phyloP scores from a whole-genome alignment of 2,797 vertebrate species.

The Enteromius trimaculatus region DNA sequence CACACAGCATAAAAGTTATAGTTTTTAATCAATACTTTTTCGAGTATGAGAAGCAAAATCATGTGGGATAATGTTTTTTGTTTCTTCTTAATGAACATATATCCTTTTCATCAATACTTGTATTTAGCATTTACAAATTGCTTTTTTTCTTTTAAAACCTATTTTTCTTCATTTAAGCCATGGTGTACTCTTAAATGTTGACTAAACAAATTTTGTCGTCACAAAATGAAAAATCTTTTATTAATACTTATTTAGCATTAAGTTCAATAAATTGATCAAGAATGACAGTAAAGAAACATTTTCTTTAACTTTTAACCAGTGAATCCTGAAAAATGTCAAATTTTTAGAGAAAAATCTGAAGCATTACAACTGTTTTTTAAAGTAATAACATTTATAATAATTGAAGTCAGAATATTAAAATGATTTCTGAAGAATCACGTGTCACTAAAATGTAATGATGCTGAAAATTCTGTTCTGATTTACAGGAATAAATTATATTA shows the following conservation, averaged over 20 bases:
- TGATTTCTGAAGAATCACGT: background rate
- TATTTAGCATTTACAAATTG: background rate
- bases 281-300: background rate
- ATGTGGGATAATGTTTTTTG: background rate
- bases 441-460: background rate
- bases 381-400: background rate
- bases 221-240: background rate
- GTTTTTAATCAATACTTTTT: background rate
- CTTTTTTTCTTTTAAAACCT: background rate
- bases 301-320: background rate
- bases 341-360: background rate
- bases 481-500: background rate
- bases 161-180: background rate
- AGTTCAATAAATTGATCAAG: background rate
- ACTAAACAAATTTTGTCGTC: background rate
- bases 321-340: background rate
- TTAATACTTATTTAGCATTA: background rate
- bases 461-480: background rate
- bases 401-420: background rate
- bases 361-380: background rate
- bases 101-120: too few relatives aligned
- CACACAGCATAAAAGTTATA: background rate
- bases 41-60: background rate
- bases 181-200: background rate
- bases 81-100: background rate